These are phyloP conservation scores for Gouania willdenowi DNA, from an alignment of 2,797 vertebrate genomes.

Conservation along the genomic window DNA sequence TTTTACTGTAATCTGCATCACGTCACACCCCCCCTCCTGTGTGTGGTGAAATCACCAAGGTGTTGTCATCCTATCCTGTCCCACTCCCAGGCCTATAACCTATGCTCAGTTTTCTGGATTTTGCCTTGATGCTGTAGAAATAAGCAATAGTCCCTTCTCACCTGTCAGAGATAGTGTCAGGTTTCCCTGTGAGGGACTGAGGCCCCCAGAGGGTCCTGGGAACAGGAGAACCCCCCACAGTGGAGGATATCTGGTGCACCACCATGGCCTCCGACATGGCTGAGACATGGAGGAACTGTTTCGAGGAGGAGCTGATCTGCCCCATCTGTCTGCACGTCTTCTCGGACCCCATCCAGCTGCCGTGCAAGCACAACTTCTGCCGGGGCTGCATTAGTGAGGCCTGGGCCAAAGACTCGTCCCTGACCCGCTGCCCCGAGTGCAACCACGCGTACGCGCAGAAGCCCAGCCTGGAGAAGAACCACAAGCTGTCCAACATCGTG, in stretches of 20 bases:
- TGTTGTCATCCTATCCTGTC: conserved; percentile 53
- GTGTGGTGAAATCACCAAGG: conserved; percentile 60
- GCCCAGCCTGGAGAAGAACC: conserved; percentile 97
- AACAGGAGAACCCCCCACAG: conserved; percentile 15
- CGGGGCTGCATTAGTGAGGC: conserved; percentile 97
- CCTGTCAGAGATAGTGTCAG: conserved; percentile 48
- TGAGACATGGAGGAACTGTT: conserved; percentile 99
- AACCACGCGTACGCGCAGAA: conserved; percentile 98
- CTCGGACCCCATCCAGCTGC: conserved; percentile 97
- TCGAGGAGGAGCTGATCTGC: conserved; percentile 99
- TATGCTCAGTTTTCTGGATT: conserved; percentile 48
- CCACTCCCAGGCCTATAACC: conserved; percentile 38
- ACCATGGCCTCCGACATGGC: conserved; percentile 82
- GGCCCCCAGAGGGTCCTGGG: conserved; percentile 19
- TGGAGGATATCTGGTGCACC: conserved; percentile 32
- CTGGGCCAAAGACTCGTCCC: conserved; percentile 94
- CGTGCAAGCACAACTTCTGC: conserved; percentile 99
- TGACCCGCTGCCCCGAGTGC: conserved; percentile 97
- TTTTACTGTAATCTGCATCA: conserved; percentile 67
- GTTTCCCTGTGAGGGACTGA: conserved; percentile 27
- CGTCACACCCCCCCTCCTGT: conserved; percentile 48
- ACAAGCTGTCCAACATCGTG: conserved; percentile 98
- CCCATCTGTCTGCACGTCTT: conserved; percentile 99
- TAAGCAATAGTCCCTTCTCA: conserved; percentile 55
- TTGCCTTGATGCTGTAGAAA: conserved; percentile 64